These are phyloP conservation scores for Scolopax rusticola DNA, from an alignment of 2,797 vertebrate genomes.

Conservation along the genomic window DNA sequence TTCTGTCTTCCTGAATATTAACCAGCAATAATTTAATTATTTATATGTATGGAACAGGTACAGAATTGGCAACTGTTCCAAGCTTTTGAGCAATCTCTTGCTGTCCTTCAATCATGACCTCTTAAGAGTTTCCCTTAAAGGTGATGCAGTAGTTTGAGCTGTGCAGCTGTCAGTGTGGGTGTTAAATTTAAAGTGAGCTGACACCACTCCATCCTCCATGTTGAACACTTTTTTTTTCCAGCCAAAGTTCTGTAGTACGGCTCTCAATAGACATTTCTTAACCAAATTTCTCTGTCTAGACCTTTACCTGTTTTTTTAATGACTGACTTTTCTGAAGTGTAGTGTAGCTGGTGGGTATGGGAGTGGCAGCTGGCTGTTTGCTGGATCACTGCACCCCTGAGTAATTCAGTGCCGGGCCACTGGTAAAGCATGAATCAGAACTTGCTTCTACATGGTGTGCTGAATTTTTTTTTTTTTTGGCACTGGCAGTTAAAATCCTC, in stretches of 20 bases:
- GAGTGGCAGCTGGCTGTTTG: background rate
- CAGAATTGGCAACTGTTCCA: background rate
- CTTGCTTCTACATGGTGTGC: background rate
- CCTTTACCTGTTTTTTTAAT: background rate
- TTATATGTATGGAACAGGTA: background rate
- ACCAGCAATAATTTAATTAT: background rate
- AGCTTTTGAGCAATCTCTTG: background rate
- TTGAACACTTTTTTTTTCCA: background rate
- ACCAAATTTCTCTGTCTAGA: background rate
- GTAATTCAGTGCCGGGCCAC: background rate
- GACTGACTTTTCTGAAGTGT: background rate
- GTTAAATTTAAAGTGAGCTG: conserved; percentile 34
- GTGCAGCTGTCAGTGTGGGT: conserved; percentile 8
- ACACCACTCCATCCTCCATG: background rate
- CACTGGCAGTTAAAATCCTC: background rate
- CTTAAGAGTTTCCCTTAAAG: background rate
- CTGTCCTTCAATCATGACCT: background rate
- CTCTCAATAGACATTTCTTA: background rate
- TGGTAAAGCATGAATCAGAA: background rate
- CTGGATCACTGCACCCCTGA: background rate
- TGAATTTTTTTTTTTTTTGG: background rate
- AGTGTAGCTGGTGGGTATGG: fast-evolving
- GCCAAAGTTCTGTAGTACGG: background rate
- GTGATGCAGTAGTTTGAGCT: conserved; percentile 10
- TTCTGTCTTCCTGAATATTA: background rate